Percentiles rank a stretch among this genome's conserved stretches.
Conservation (phyloP, 1,140 invertebrate genomes). For the Lepidurus apus region DNA sequence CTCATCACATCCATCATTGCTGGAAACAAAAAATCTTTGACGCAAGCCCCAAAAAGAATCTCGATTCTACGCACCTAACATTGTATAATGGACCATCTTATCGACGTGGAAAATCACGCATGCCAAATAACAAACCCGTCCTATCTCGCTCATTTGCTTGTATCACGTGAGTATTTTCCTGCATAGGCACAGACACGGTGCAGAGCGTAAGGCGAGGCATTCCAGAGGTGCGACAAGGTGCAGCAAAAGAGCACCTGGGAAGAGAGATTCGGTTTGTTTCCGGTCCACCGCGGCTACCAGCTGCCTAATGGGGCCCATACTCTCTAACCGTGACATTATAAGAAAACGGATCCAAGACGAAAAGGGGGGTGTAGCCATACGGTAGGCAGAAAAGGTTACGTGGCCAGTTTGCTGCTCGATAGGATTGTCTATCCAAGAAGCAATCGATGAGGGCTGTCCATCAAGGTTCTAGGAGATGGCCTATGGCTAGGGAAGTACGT, state of each 20-base stretch:
- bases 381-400: background rate
- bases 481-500: background rate
- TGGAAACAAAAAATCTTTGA: too few species aligned
- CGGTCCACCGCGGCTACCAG: background rate
- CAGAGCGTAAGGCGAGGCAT: too few species aligned
- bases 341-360: background rate
- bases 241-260: background rate
- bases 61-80: too few species aligned
- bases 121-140: too few species aligned
- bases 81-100: too few species aligned
- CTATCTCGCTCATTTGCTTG: too few species aligned
- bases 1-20: too few species aligned
- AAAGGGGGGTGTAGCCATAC: background rate
- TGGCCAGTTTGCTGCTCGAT: background rate
- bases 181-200: too few species aligned
- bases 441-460: background rate
- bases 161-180: too few species aligned
- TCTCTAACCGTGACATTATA: background rate
- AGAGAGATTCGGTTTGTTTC: background rate
- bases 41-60: too few species aligned
- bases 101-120: too few species aligned
- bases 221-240: too few species aligned
- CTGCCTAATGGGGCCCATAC: slow-evolving; percentile 16
- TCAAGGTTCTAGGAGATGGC: background rate
- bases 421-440: background rate